These are phyloP conservation scores for Campoletis sonorensis DNA, from an alignment of 1,140 invertebrate species.

Conservation along the genomic window DNA sequence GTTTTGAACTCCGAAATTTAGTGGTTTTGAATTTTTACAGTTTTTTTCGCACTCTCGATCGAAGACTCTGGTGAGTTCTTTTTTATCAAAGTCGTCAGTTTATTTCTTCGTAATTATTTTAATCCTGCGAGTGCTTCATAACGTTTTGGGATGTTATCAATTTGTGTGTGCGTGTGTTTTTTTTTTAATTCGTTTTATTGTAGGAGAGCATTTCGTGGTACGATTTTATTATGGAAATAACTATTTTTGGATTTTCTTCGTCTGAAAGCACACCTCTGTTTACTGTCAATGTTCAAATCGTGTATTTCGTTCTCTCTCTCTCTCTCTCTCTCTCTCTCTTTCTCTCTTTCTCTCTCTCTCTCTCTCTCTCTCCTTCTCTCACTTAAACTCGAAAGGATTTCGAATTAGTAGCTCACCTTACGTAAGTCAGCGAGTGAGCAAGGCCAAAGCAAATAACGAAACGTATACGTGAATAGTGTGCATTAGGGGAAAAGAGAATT, in stretches of 20 bases:
- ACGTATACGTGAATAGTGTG: conserved; percentile 14
- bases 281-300: conserved; percentile 19
- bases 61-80: not conserved
- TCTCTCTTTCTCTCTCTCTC: conserved; percentile 9
- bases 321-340: not conserved
- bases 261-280: not conserved
- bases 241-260: conserved; percentile 1
- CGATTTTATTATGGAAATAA: not conserved
- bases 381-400: conserved; percentile 20
- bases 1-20: too few relatives aligned
- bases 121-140: too few relatives aligned
- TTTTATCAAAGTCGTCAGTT: not conserved
- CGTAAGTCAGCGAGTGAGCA: conserved; percentile 18
- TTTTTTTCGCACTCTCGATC: not conserved
- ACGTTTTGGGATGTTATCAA: not conserved
- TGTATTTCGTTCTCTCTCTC: conserved; percentile 3
- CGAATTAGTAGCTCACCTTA: conserved; percentile 23
- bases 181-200: not conserved
- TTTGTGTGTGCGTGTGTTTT: too few relatives aligned
- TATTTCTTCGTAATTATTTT: not conserved
- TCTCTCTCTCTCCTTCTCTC: not conserved
- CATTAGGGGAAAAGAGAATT: conserved; percentile 8
- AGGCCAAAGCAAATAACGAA: conserved; percentile 34
- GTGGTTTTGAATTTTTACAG: not conserved
- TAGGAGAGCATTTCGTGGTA: not conserved